Percentiles rank a stretch among this genome's conserved stretches.
Evolutionary conservation across 2,797 vertebrate genomes (phyloP).

Genomic region (Eulemur coronatus): DNA sequence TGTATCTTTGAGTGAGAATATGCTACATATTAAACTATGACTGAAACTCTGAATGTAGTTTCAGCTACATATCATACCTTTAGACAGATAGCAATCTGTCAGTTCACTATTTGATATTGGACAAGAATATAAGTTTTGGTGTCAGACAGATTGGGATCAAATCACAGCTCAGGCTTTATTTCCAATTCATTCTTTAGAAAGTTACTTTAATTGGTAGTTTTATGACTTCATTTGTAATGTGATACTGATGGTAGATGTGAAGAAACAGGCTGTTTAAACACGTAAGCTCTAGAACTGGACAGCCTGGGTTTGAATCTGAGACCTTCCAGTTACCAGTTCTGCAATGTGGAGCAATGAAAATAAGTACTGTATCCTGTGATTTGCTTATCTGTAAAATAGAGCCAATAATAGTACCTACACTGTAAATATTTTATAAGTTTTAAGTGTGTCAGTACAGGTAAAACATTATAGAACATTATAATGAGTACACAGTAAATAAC

Average conservation of each 20-base stretch:
- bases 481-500: not conserved
- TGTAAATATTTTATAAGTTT: not conserved
- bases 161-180: not conserved
- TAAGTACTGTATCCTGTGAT: not conserved
- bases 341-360: not conserved
- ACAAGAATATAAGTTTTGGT: not conserved
- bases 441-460: not conserved
- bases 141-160: not conserved
- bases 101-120: not conserved
- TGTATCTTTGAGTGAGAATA: not conserved
- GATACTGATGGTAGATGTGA: not conserved
- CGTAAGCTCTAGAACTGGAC: not conserved
- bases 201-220: not conserved
- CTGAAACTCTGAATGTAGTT: not conserved
- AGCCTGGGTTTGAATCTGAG: not conserved
- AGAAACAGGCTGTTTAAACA: not conserved
- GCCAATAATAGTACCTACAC: not conserved
- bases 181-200: not conserved
- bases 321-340: not conserved
- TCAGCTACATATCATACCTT: not conserved
- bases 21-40: not conserved
- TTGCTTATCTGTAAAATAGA: not conserved
- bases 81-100: not conserved
- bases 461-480: not conserved
- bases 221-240: not conserved